Conservation (phyloP, 2,113 vertebrate species). For the Zingel zingel region DNA sequence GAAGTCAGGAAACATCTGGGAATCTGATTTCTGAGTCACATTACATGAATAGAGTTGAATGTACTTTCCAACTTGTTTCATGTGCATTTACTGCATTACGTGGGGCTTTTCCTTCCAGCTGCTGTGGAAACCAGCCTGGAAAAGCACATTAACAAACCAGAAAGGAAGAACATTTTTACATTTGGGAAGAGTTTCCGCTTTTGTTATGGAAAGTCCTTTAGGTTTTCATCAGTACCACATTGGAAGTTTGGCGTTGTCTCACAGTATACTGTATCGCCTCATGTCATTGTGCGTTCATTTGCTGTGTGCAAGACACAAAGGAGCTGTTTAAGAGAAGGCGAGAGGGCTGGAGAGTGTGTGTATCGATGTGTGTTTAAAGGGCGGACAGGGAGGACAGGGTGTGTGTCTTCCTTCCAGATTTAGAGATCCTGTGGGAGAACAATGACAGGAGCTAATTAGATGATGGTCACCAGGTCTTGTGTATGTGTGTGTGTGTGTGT, state of each 20-base stretch:
- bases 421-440: slow-evolving; percentile 77
- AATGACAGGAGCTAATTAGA: slow-evolving; percentile 78
- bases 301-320: neutral
- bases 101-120: slow-evolving; percentile 38
- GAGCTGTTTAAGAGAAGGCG: slow-evolving; percentile 3
- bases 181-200: slow-evolving; percentile 8
- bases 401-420: slow-evolving; percentile 70
- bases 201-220: slow-evolving; percentile 7
- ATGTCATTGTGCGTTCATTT: neutral
- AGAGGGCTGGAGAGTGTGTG: slow-evolving; percentile 17
- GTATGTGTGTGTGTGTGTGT: slow-evolving; percentile 17
- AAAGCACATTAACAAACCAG: slow-evolving; percentile 16
- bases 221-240: slow-evolving; percentile 5
- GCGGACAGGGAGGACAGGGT: slow-evolving; percentile 53
- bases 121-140: slow-evolving; percentile 18
- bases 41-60: slow-evolving; percentile 16
- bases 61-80: slow-evolving; percentile 26
- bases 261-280: neutral
- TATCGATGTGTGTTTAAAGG: slow-evolving; percentile 43
- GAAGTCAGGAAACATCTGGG: slow-evolving; percentile 38
- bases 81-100: slow-evolving; percentile 31
- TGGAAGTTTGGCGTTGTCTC: slow-evolving; percentile 31
- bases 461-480: slow-evolving; percentile 60
- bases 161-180: slow-evolving; percentile 25
- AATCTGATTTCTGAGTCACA: slow-evolving; percentile 32